Base-by-base conservation (phyloP, 2,888 invertebrate genomes). In the Platycnemis pennipes region DNA sequence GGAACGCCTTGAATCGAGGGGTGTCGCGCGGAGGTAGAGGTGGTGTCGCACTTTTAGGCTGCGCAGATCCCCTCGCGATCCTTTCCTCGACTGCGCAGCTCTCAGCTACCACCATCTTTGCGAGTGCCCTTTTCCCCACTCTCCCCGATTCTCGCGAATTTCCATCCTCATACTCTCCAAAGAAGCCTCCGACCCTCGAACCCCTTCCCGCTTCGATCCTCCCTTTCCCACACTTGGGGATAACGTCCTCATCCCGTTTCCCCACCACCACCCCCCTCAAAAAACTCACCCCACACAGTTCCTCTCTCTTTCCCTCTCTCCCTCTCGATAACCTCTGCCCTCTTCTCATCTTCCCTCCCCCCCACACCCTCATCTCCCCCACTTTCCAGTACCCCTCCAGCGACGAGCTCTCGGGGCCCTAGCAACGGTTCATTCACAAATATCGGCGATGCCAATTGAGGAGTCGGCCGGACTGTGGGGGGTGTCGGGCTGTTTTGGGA, bases 361-460 rank as follows among this genome's bases (percentile, higher is more conserved):
- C 42, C 37, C 85, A 37, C 37, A 19, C 44, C 22, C 77, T 7
- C 8, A 0, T 63, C 77, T 77, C 31, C 13, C 2, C 37, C 13
- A 2, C 77, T 13, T 2, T 37, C 37, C 77, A 31, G 2, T 77
- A 11, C n/a, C 77, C 77, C 77, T 77, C 22, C n/a, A 22, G 26
- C 22, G 42, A 13, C 42, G 22, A 44, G 37, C 37, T 31, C 37
- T 37, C 49, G 16, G 31, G n/a, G 53, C 89, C 42, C 89, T 89
- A 56, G 89, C 91, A 91, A 63, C 63, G 91, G 63, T 91, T 69
- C 91, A 91, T 91, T 91, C 91, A 91, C 91, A 91, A 69, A 91
- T 91, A 91, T 91, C 91, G 91, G 44, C 22, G 91, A 56, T 37
- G 91, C 89, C 89, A 89, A 53, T 56, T 53, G 89, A 37, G 37